These are phyloP conservation scores for Eubasilissa regina DNA, from an alignment of 1,140 invertebrate species.

Conservation along the genomic window DNA sequence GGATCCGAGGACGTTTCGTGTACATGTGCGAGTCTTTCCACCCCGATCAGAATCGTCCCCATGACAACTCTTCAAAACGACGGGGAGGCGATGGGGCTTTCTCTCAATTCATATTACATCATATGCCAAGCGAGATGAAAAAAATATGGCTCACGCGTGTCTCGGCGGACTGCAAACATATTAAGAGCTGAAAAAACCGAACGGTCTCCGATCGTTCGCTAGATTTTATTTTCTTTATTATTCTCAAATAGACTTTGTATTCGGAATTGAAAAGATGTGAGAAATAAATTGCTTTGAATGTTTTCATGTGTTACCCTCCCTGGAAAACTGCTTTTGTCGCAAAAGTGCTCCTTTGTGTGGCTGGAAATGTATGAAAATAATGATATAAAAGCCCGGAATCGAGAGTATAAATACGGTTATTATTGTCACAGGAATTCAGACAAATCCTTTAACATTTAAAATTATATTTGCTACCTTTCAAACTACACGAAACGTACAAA, in stretches of 20 bases:
- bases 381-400: conserved; percentile 39
- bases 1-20: too few species aligned
- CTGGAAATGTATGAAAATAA: conserved; percentile 48
- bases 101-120: conserved; percentile 60
- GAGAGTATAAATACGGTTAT: conserved; percentile 43
- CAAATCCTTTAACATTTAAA: conserved; percentile 40
- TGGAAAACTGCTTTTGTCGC: conserved; percentile 52
- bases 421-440: conserved; percentile 41
- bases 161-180: conserved; percentile 49
- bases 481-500: not conserved
- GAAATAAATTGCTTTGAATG: conserved; percentile 54
- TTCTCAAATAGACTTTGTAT: conserved; percentile 54
- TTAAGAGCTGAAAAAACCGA: conserved; percentile 33
- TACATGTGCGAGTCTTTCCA: conserved; percentile 12
- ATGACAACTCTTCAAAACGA: conserved; percentile 52
- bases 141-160: conserved; percentile 57
- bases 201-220: conserved; percentile 46
- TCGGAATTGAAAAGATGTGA: conserved; percentile 53
- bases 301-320: conserved; percentile 42
- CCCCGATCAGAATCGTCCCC: conserved; percentile 49
- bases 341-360: conserved; percentile 44
- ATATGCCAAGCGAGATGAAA: conserved; percentile 58
- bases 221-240: conserved; percentile 55
- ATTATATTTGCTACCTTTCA: conserved; percentile 17
- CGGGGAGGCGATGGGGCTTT: conserved; percentile 46